Conservation (phyloP, 2,797 vertebrate species). For the Benthosema pterotum region DNA sequence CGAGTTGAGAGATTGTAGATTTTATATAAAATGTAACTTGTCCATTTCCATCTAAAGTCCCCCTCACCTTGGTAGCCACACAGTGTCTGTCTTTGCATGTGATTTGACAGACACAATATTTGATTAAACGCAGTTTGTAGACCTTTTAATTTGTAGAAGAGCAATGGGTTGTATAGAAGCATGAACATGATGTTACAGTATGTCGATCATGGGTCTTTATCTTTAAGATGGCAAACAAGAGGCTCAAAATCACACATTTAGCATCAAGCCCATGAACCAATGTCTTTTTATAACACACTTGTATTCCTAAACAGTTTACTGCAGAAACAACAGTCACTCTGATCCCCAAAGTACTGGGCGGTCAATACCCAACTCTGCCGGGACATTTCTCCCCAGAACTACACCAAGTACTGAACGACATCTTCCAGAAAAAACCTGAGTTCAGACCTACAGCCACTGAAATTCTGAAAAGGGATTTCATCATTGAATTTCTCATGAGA, state of each 20-base stretch:
- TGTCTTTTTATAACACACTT: not conserved
- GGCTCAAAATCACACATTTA: not conserved
- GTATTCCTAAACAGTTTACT: slow-evolving; percentile 1
- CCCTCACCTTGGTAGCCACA: too few relatives aligned
- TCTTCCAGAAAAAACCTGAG: slow-evolving; percentile 1
- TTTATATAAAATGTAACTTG: too few relatives aligned
- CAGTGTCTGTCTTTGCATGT: too few relatives aligned
- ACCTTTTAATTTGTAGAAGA: too few relatives aligned
- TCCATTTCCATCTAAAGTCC: too few relatives aligned
- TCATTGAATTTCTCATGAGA: slow-evolving; percentile 3
- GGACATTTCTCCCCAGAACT: slow-evolving; percentile 3
- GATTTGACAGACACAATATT: too few relatives aligned
- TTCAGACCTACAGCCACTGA: slow-evolving; percentile 3
- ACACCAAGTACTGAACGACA: slow-evolving; percentile 12
- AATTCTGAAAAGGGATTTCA: slow-evolving; percentile 18
- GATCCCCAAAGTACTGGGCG: not conserved
- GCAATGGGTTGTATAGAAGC: too few relatives aligned
- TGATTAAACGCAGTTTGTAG: too few relatives aligned
- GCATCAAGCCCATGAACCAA: not conserved
- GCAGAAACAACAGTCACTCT: not conserved
- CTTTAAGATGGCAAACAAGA: not conserved
- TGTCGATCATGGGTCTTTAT: not conserved
- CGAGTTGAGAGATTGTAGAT: too few relatives aligned
- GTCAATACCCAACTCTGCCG: slow-evolving; percentile 15
- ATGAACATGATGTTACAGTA: too few relatives aligned